Percentiles rank a stretch among this genome's conserved stretches.
Conservation (phyloP, 2,113 vertebrate genomes). For the Maccullochella peelii region DNA sequence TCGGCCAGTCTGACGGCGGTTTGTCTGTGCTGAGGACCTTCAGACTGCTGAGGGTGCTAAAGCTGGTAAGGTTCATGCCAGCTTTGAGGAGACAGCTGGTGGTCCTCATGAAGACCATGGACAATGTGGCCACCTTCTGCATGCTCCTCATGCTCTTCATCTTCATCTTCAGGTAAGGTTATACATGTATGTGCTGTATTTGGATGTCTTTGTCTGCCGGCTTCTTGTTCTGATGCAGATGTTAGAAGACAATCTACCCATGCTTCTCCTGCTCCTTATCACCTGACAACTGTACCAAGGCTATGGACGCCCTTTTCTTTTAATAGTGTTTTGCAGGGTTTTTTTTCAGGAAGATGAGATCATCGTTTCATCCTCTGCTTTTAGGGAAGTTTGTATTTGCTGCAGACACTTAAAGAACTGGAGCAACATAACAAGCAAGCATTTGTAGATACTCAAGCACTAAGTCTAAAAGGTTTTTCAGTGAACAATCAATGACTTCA, state of each 20-base stretch:
- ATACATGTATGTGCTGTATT: too few relatives aligned
- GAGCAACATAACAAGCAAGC: constrained; percentile 3
- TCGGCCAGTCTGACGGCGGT: constrained; percentile 94
- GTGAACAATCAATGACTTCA: neutral
- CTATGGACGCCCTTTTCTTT: neutral
- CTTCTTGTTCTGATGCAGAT: neutral
- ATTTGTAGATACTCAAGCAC: constrained; percentile 15
- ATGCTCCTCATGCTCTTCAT: constrained; percentile 99
- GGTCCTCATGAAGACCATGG: constrained; percentile 99
- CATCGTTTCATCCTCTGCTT: neutral
- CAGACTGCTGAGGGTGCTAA: constrained; percentile 93
- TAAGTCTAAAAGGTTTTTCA: constrained; percentile 17
- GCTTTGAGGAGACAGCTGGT: constrained; percentile 94
- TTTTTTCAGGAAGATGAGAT: neutral
- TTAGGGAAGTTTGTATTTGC: neutral
- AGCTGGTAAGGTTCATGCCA: constrained; percentile 97
- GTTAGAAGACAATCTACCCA: neutral
- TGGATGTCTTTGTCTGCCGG: neutral
- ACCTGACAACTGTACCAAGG: neutral
- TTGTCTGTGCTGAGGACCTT: constrained; percentile 95
- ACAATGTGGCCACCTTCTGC: constrained; percentile 98
- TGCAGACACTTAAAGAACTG: constrained; percentile 20
- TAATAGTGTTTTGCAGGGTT: neutral
- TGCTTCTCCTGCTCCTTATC: neutral
- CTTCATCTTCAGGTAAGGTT: constrained; percentile 95